These are phyloP conservation scores for Eriosoma lanigerum DNA, from an alignment of 1,140 invertebrate species.

Conservation along the genomic window DNA sequence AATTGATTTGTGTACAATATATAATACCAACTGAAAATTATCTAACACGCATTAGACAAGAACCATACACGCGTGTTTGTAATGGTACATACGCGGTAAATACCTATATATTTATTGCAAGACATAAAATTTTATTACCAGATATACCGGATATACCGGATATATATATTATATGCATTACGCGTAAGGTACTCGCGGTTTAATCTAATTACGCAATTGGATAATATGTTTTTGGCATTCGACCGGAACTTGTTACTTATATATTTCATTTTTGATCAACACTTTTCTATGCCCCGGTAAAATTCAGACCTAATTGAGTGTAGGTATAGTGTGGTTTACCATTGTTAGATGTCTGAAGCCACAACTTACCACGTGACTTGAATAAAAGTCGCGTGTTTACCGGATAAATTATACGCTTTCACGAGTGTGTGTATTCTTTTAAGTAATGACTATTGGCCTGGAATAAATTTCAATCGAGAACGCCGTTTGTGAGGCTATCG, in stretches of 20 bases:
- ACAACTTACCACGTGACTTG: slow-evolving; percentile 1
- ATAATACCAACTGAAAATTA: background rate
- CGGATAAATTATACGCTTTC: too few species aligned
- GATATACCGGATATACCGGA: background rate
- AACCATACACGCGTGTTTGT: too few species aligned
- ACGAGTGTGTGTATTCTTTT: background rate
- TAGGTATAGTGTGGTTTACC: background rate
- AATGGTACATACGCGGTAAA: too few species aligned
- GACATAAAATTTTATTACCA: slow-evolving; percentile 9
- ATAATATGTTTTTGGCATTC: background rate
- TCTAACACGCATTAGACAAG: background rate
- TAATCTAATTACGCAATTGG: slow-evolving; percentile 19
- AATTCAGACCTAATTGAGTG: slow-evolving; percentile 26
- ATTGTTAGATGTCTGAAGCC: background rate
- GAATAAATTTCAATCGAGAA: slow-evolving; percentile 35
- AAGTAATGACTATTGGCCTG: slow-evolving; percentile 28
- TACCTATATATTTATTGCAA: background rate
- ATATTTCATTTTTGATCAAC: slow-evolving; percentile 28
- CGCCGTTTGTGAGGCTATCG: background rate
- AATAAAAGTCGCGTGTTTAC: background rate
- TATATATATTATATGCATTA: background rate
- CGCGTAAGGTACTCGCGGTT: background rate
- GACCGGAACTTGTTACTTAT: background rate
- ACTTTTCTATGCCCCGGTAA: background rate
- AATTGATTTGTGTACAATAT: slow-evolving; percentile 11